phyloP scores from a whole-genome alignment of 2,113 vertebrate species.

The Ascaphus truei region DNA sequence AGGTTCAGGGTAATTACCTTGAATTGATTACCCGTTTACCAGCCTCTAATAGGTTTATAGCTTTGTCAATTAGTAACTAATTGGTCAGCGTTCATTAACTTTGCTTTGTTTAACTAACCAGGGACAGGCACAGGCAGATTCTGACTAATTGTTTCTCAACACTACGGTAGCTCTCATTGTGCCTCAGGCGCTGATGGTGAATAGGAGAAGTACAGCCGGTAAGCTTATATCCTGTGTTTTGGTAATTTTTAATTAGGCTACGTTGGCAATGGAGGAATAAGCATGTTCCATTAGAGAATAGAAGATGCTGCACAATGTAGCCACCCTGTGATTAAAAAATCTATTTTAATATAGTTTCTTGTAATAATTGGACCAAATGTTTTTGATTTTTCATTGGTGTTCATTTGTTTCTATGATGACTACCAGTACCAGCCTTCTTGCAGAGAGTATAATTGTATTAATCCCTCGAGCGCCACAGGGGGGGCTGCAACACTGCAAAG shows the following conservation, averaged over 20 bases:
- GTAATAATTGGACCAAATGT: too few relatives aligned
- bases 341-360: too few relatives aligned
- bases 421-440: too few relatives aligned
- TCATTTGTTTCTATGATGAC: too few relatives aligned
- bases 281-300: neutral
- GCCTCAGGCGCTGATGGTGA: constrained; percentile 10
- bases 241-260: constrained; percentile 25
- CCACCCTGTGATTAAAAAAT: too few relatives aligned
- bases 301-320: too few relatives aligned
- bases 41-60: constrained; percentile 60
- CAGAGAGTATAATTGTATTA: too few relatives aligned
- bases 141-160: constrained; percentile 34
- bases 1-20: constrained; percentile 45
- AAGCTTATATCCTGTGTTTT: constrained; percentile 11
- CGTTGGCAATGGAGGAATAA: neutral
- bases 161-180: neutral
- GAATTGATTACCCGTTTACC: constrained; percentile 44
- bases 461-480: too few relatives aligned
- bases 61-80: constrained; percentile 69
- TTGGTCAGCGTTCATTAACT: constrained; percentile 64
- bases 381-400: too few relatives aligned
- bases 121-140: constrained; percentile 21
- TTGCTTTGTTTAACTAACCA: constrained; percentile 56
- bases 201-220: neutral
- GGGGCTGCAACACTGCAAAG: too few relatives aligned